Base-by-base conservation (phyloP, 1,140 invertebrate species). In the Adoxophyes honmai region DNA sequence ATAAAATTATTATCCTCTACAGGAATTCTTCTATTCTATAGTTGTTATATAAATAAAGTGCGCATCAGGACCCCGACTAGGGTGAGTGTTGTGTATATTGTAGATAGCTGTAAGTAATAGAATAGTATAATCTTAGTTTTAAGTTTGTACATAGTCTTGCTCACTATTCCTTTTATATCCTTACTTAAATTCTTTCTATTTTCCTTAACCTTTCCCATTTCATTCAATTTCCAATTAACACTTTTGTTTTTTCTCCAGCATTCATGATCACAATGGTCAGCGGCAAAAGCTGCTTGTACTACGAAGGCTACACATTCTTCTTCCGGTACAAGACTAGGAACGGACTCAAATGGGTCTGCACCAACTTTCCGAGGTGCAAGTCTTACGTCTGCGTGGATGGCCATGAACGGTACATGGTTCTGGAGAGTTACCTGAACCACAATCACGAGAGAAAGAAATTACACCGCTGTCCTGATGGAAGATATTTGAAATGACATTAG, bases 271-370 rank as follows among this genome's bases (percentile, higher is more conserved):
- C 59, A 0, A 69, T 77, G 72, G 57, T 58, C 1, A 67, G 59
- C 10, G 77, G 77, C n/a, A 78, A 66, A 37, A 61, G 57, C 4
- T 73, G 62, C 38, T 52, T 77, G 6, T 54, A 66, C 1, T 64
- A 72, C 57, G 52, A 74, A 10, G 73, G 74, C 0, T 75, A 72
- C 38, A 80, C 75, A 0, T 80, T 78, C 51, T 83, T 75, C 62
- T 76, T 63, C 18, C 62, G 80, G 0, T 80, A 83, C 55, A 73
- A 66, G 36, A 34, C 62, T 3, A 71, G 58, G 18, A 42, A 28
- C 0, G 75, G 77, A 1, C 55, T 61, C 15, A 76, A 75, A 33
- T 81, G 76, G 74, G 67, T 72, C 0, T 81, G 78, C 52, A 81
- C 75, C 2, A 64, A 63, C 37, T 81, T 66, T 42, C 76, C 76